These are phyloP conservation scores for Cataglyphis cursor DNA, from an alignment of 2,888 invertebrate species.

Conservation along the genomic window DNA sequence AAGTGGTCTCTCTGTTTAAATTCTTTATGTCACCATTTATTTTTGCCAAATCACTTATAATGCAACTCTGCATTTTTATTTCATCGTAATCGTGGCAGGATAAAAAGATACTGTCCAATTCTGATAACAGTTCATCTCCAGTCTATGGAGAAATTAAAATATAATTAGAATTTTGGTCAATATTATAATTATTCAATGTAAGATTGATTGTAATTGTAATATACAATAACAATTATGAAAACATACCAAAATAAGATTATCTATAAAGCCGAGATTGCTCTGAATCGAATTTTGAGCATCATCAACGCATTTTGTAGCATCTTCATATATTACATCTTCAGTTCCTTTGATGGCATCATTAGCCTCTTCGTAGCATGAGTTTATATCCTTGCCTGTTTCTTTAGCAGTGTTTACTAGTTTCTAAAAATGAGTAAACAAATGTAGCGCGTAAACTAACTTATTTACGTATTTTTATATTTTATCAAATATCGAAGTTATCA, in stretches of 20 bases:
- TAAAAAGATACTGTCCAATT: not conserved
- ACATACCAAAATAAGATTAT: conserved; percentile 5
- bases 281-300: not conserved
- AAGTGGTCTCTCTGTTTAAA: not conserved
- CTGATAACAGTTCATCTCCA: not conserved
- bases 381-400: not conserved
- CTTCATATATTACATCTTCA: not conserved
- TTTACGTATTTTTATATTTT: conserved; percentile 18
- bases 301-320: not conserved
- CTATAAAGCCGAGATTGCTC: conserved; percentile 1
- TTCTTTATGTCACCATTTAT: not conserved
- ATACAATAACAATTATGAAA: not conserved
- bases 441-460: not conserved
- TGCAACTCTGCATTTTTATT: not conserved
- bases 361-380: not conserved
- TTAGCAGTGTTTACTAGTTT: not conserved
- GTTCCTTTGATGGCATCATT: rapidly evolving
- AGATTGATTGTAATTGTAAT: not conserved
- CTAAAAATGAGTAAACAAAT: conserved; percentile 7
- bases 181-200: conserved; percentile 7
- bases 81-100: not conserved
- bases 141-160: conserved; percentile 1
- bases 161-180: not conserved
- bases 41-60: not conserved
- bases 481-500: not conserved